Evolutionary conservation across 2,888 invertebrate genomes (phyloP), one percentile per base, ranked within the genome.

Genomic region (Ephialtes manifestator): DNA sequence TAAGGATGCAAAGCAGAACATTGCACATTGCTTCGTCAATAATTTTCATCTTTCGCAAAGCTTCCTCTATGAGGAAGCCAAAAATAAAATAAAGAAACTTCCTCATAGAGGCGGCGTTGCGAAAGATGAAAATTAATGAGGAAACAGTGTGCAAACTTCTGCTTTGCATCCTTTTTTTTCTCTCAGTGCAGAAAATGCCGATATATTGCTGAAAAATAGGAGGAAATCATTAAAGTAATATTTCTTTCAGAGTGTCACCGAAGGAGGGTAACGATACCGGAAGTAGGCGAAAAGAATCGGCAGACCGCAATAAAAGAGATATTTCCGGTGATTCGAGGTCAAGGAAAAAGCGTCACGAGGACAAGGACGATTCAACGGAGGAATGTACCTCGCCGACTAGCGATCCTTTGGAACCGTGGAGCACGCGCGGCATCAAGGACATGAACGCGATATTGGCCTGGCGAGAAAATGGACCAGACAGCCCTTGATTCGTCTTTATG

Each of bases 341-440:
- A 0, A 94, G 95, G 71, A 94, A 95, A 0, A 95, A 95, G 0
- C 87, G 95, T 24, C 13, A 48, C 48, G 0, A 20, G 83, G 95
- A 95, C 88, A 95, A 95, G 0, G 95, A 92, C 13, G 43, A 46
- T 8, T 48, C 28, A 11, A 39, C 79, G 74, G 86, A 87, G n/a
- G 84, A 71, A n/a, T 70, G 89, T 48, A 90, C 93, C 8, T 95
- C 95, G 8, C 95, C 95, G 4, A 95, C 95, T 10, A 85, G 82
- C 75, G 96, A 97, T 94, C 96, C 96, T 5, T 93, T 97, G 84
- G 96, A 97, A 90, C 96, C 97, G 0, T 97, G 97, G 97, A 97
- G 97, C 93, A 97, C 96, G 58, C 95, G 96, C 87, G 96, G 95
- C 88, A 96, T 97, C 88, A 95, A 96, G 83, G 96, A 96, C 93